Evolutionary conservation across 2,888 invertebrate species (phyloP), one percentile per base, ranked within the genome.

Genomic region (Arge pagana): DNA sequence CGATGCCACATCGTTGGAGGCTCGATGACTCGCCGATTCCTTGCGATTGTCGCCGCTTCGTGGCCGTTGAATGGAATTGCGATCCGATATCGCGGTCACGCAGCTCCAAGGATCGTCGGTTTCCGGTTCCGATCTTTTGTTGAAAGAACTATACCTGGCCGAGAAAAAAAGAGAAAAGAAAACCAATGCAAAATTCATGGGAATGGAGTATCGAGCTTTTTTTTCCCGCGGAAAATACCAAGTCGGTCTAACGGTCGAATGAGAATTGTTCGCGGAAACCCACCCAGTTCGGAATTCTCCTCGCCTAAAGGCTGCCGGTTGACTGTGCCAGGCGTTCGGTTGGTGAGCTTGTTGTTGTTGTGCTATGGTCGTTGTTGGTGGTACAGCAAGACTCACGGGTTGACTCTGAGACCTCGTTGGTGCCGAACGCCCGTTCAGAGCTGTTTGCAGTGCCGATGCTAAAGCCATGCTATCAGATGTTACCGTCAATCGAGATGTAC

Each of bases 371-470:
- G n/a, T n/a, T 26, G 35, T 55, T 21, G 56, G 39, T 19, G 75
- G 72, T 15, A 70, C 70, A 21, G 73, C 69, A 39, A 80, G 67
- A 60, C 79, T 77, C 24, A 78, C 75, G 11, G 80, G 80, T 55
- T 79, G 79, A 42, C 79, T 79, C 58, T 78, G 78, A 43, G 79
- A 79, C 53, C 80, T 71, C 52, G 78, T 77, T 10, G 79, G 78
- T 4, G 67, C 67, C 15, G 67, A 58, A 52, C 70, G 62, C 30
- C 65, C 68, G 56, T 73, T 74, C 28, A 73, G 55, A 19, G 71
- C 71, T 23, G 66, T 67, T 48, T 72, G 71, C 11, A 74, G 54
- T 15, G 71, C 73, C 3, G 66, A 69, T 10, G 75, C 73, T 48
- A 74, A 52, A 10, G 72, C 70, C 55, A 72, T 72, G 23, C 72